A percentile compares a stretch with the other conserved stretches of the same genome.
Evolutionary conservation across 2,113 vertebrate genomes (phyloP).

Genomic region (Oryzias woworae): DNA sequence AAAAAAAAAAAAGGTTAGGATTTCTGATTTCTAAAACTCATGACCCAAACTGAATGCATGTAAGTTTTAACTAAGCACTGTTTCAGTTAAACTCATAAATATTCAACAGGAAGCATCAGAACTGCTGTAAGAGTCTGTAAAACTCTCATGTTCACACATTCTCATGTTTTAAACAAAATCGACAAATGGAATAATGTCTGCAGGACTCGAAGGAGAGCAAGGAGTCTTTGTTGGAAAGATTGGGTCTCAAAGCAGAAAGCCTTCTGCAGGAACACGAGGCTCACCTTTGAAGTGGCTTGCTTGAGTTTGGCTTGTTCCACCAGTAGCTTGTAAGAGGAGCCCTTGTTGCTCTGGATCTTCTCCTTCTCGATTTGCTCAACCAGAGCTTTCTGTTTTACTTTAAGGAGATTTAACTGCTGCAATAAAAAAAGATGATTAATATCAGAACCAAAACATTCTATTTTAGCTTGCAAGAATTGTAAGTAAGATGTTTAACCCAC

Average conservation of each 20-base stretch:
- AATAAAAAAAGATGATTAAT: slow-evolving; percentile 79
- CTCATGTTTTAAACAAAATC: no score
- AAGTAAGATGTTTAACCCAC: background rate
- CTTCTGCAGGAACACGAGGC: slow-evolving; percentile 3
- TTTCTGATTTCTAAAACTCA: no score
- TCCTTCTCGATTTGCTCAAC: slow-evolving; percentile 99
- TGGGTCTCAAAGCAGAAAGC: background rate
- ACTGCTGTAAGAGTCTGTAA: no score
- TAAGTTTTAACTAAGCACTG: no score
- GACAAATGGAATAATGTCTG: background rate
- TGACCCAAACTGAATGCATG: no score
- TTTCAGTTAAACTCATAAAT: no score
- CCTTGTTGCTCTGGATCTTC: slow-evolving; percentile 99
- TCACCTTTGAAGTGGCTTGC: slow-evolving; percentile 98
- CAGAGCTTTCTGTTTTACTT: slow-evolving; percentile 99
- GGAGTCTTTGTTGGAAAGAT: background rate
- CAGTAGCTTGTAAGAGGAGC: slow-evolving; percentile 98
- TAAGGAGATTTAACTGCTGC: slow-evolving; percentile 99
- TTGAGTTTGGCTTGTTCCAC: slow-evolving; percentile 99
- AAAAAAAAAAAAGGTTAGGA: no score
- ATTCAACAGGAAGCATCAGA: no score
- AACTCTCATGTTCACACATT: no score
- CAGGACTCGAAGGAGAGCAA: background rate
- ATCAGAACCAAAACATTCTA: slow-evolving; percentile 28
- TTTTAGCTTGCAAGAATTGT: background rate